phyloP scores from a whole-genome alignment of 2,888 invertebrate species.

The Lordiphosa andalusiaca region DNA sequence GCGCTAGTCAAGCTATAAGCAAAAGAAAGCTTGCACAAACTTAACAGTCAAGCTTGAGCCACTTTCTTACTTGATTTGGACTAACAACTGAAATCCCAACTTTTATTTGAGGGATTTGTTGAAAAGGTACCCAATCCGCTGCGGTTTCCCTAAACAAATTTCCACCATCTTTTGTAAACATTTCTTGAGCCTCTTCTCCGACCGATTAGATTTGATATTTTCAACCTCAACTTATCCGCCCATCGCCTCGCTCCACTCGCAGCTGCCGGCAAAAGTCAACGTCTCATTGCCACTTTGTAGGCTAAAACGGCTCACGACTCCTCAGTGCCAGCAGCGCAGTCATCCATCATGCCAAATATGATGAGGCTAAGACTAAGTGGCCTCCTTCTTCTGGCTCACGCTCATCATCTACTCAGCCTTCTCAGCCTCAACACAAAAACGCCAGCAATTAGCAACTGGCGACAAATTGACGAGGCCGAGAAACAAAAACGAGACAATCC shows the following conservation, averaged over 20 bases:
- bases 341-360: conserved; percentile 59
- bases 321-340: not conserved
- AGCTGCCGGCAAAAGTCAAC: conserved; percentile 8
- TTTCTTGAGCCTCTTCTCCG: no score
- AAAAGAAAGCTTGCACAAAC: no score
- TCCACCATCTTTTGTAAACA: no score
- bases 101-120: no score
- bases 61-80: no score
- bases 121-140: no score
- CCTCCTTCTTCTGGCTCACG: conserved; percentile 2
- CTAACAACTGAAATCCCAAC: no score
- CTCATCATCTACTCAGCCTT: conserved; percentile 31
- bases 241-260: not conserved
- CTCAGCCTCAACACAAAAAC: conserved; percentile 7
- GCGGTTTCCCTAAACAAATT: no score
- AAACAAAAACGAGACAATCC: conserved; percentile 15
- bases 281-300: conserved; percentile 26
- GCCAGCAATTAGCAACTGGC: conserved; percentile 68
- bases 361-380: conserved; percentile 27
- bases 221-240: no score
- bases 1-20: no score
- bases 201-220: no score
- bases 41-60: no score
- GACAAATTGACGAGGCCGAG: conserved; percentile 61
- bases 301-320: conserved; percentile 30